Percentiles rank a stretch among this genome's conserved stretches.
phyloP scores from a whole-genome alignment of 2,888 invertebrate genomes.

The Galerucella pusilla region DNA sequence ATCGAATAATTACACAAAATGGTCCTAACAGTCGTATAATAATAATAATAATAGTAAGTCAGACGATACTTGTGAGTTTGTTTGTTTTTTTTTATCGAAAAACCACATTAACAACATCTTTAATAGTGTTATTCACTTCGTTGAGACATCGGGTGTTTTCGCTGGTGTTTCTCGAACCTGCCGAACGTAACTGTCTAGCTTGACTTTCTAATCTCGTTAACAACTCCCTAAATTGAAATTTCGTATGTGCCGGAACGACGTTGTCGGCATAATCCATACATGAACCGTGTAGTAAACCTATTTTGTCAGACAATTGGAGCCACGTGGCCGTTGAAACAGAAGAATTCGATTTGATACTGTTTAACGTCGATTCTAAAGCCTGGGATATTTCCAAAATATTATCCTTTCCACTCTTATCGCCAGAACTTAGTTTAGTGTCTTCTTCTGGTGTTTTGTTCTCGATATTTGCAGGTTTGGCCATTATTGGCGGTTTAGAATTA shows the following conservation, averaged over 20 bases:
- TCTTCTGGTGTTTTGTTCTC: constrained; percentile 63
- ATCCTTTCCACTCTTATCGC: constrained; percentile 63
- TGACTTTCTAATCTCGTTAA: constrained; percentile 77
- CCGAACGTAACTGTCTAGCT: constrained; percentile 75
- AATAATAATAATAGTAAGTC: constrained; percentile 35
- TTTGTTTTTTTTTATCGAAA: constrained; percentile 57
- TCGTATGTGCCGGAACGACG: constrained; percentile 83
- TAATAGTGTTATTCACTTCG: constrained; percentile 79
- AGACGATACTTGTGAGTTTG: constrained; percentile 37
- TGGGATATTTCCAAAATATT: constrained; percentile 76
- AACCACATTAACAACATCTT: constrained; percentile 80
- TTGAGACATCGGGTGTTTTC: constrained; percentile 76
- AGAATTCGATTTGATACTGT: constrained; percentile 69
- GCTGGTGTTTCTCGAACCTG: constrained; percentile 76
- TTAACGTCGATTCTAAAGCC: constrained; percentile 74
- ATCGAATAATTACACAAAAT: constrained; percentile 52
- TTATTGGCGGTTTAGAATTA: constrained; percentile 65
- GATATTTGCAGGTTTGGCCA: constrained; percentile 65
- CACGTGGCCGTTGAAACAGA: constrained; percentile 75
- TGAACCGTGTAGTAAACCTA: constrained; percentile 83
- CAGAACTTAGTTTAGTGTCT: constrained; percentile 64
- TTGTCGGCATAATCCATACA: constrained; percentile 87
- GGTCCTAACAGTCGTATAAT: constrained; percentile 57
- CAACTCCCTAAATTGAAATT: constrained; percentile 87
- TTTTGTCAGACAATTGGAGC: constrained; percentile 83